Percentiles rank a stretch among this genome's conserved stretches.
Conservation (phyloP, 1,140 invertebrate species). For the Drosophila ficusphila region DNA sequence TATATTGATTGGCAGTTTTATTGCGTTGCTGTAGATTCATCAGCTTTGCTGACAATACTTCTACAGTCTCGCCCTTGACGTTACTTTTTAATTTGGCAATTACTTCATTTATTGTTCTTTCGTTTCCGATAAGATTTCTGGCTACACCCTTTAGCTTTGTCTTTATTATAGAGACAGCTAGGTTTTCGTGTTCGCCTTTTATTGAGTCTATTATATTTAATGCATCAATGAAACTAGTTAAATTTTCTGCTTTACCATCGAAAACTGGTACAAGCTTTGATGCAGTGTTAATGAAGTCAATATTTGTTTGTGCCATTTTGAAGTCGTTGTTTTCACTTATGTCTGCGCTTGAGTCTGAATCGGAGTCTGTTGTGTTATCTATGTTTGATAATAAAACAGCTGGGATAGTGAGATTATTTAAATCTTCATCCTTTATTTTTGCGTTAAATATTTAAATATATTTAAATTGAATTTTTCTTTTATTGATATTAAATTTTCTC, state of each 20-base stretch:
- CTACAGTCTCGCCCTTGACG: slow-evolving; percentile 5
- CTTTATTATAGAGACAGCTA: neutral
- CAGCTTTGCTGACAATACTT: slow-evolving; percentile 7
- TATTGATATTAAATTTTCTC: no score
- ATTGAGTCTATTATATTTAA: no score
- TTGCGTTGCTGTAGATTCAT: slow-evolving; percentile 2
- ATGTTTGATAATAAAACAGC: no score
- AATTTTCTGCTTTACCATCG: no score
- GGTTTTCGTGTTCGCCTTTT: no score
- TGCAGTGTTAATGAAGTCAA: neutral
- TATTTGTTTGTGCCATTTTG: neutral
- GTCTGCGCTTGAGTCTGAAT: neutral
- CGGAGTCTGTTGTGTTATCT: neutral
- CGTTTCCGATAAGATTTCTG: neutral
- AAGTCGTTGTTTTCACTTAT: neutral
- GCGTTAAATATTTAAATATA: no score
- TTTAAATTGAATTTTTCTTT: neutral
- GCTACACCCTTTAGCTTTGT: neutral
- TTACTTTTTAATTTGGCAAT: neutral
- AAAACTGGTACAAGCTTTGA: neutral
- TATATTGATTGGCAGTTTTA: slow-evolving; percentile 6
- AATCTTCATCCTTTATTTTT: no score
- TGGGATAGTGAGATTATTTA: no score
- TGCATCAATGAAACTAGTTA: no score
- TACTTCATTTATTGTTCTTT: neutral